These are phyloP conservation scores for Calameuta filiformis DNA, from an alignment of 2,888 invertebrate species.

Conservation along the genomic window DNA sequence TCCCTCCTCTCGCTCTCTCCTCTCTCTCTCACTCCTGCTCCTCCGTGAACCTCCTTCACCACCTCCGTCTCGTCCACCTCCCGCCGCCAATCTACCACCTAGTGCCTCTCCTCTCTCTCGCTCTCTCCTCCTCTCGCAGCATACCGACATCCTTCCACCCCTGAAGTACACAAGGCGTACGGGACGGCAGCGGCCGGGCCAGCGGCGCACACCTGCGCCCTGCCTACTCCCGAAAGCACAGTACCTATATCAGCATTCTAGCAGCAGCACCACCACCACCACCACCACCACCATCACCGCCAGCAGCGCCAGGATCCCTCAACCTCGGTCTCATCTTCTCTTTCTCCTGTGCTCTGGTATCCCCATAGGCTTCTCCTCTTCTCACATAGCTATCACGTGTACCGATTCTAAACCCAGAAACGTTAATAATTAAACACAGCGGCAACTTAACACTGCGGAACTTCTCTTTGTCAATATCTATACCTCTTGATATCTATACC, in stretches of 20 bases:
- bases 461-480: too few relatives aligned
- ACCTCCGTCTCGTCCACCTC: conserved; percentile 27
- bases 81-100: conserved; percentile 18
- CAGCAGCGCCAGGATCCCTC: neutral
- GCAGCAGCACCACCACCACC: neutral
- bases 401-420: conserved; percentile 12
- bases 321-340: neutral
- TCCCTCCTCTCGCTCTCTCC: conserved; percentile 38
- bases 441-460: too few relatives aligned
- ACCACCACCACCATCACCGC: neutral
- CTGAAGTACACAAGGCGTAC: conserved; percentile 43
- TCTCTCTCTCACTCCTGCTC: conserved; percentile 29
- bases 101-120: conserved; percentile 24
- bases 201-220: conserved; percentile 42
- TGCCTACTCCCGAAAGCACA: conserved; percentile 14
- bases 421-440: too few relatives aligned
- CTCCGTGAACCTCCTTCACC: conserved; percentile 29
- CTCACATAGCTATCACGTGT: too few relatives aligned
- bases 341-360: too few relatives aligned
- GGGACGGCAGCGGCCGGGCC: conserved; percentile 51
- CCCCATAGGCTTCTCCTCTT: too few relatives aligned
- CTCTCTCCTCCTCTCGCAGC: conserved; percentile 26
- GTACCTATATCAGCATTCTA: conserved; percentile 1
- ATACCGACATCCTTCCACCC: conserved; percentile 35
- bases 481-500: too few relatives aligned